Evolutionary conservation across 2,888 invertebrate species (phyloP).

Genomic region (Maniola hyperantus): DNA sequence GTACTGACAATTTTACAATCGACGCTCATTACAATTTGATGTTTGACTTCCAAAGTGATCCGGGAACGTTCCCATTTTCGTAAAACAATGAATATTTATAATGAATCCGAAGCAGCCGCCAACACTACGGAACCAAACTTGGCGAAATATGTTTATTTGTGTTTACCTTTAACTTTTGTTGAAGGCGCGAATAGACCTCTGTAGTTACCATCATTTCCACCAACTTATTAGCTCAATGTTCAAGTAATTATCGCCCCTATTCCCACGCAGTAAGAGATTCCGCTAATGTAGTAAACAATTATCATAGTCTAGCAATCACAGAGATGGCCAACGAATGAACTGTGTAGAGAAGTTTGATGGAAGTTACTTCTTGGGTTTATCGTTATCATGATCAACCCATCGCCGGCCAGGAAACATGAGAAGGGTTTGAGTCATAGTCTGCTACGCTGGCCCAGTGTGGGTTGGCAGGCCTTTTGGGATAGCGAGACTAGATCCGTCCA

Average conservation of each 20-base stretch:
- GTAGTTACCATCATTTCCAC: not conserved
- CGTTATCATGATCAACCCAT: too few species aligned
- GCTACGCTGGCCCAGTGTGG: too few species aligned
- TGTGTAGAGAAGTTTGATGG: not conserved
- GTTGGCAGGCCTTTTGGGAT: too few species aligned
- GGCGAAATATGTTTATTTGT: conserved; percentile 9
- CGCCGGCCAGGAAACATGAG: too few species aligned
- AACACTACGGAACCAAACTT: not conserved
- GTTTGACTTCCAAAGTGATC: not conserved
- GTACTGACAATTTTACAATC: not conserved
- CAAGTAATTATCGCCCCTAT: conserved; percentile 2
- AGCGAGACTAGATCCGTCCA: too few species aligned
- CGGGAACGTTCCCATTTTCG: not conserved
- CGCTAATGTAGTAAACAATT: not conserved
- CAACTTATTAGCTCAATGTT: not conserved
- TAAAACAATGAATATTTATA: conserved; percentile 18
- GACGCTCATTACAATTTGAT: not conserved
- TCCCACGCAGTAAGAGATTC: not conserved
- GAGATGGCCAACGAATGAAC: not conserved
- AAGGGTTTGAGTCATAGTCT: too few species aligned
- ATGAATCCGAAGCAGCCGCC: not conserved
- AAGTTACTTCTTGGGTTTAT: too few species aligned
- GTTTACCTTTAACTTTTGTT: not conserved
- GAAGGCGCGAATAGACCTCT: not conserved
- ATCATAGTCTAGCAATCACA: not conserved